These are phyloP conservation scores for Apantesis nais DNA, from an alignment of 2,888 invertebrate genomes.

Conservation along the genomic window DNA sequence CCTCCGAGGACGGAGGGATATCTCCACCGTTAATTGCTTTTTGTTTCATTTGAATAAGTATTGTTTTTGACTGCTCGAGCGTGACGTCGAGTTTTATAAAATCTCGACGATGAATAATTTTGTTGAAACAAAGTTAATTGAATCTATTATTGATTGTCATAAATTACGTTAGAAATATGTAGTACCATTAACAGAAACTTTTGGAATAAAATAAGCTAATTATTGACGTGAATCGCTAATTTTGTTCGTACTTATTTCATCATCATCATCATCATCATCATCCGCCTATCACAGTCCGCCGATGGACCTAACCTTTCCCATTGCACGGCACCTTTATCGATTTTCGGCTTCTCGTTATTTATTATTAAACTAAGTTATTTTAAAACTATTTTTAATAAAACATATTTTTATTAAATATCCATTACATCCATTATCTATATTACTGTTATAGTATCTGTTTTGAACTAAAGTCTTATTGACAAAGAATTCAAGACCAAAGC, in stretches of 20 bases:
- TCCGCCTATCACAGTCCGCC: no score
- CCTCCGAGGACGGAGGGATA: constrained; percentile 81
- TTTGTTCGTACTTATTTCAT: neutral
- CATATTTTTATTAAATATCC: neutral
- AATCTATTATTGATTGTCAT: constrained; percentile 66
- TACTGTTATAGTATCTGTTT: neutral
- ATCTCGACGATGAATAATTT: constrained; percentile 79
- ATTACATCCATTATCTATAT: neutral
- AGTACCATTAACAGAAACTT: constrained; percentile 34
- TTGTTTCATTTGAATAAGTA: constrained; percentile 86
- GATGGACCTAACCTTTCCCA: no score
- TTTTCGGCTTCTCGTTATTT: no score
- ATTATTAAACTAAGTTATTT: no score
- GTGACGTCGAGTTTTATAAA: constrained; percentile 76
- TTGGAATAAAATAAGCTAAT: constrained; percentile 21
- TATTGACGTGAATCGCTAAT: neutral
- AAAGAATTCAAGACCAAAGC: neutral
- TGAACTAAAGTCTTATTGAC: neutral
- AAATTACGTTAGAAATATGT: constrained; percentile 46
- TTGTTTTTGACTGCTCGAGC: constrained; percentile 84
- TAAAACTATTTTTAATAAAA: neutral
- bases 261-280: no score
- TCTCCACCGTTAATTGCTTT: constrained; percentile 84
- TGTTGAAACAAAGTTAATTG: constrained; percentile 69
- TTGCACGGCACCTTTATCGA: no score